Conservation (phyloP, 1,140 invertebrate species). For the Drosophila pectinifera region DNA sequence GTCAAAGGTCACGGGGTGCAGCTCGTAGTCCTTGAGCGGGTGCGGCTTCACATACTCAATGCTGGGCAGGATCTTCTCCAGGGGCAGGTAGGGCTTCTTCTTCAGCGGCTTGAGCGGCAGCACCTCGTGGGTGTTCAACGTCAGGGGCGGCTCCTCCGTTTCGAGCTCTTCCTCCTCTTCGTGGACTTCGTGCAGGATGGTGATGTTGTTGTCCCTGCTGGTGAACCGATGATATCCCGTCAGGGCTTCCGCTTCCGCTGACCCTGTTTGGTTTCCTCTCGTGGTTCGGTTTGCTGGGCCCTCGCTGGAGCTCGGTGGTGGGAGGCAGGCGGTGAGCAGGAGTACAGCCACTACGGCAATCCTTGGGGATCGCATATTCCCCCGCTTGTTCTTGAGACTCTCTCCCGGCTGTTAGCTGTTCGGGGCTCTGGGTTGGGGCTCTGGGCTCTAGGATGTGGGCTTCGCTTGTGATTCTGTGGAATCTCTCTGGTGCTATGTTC, state of each 20-base stretch:
- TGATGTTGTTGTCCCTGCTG: conserved; percentile 69
- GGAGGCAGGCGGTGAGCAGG: conserved; percentile 18
- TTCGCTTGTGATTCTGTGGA: not conserved
- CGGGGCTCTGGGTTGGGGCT: too few species aligned
- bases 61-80: conserved; percentile 67
- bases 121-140: conserved; percentile 71
- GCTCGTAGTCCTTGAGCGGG: conserved; percentile 70
- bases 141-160: conserved; percentile 49
- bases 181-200: conserved; percentile 74
- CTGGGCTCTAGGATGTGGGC: not conserved
- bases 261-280: not conserved
- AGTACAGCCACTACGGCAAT: conserved; percentile 26
- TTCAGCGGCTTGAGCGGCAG: conserved; percentile 70
- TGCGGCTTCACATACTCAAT: conserved; percentile 73
- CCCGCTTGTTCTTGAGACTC: not conserved
- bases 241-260: conserved; percentile 12
- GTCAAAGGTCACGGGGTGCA: conserved; percentile 81
- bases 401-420: not conserved
- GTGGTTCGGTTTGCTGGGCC: not conserved
- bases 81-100: conserved; percentile 72
- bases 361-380: conserved; percentile 22
- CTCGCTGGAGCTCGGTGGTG: not conserved
- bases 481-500: conserved; percentile 8
- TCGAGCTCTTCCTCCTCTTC: conserved; percentile 8
- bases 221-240: conserved; percentile 33